Base-by-base conservation (phyloP, 2,797 vertebrate species). In the Gymnothorax reevesii region DNA sequence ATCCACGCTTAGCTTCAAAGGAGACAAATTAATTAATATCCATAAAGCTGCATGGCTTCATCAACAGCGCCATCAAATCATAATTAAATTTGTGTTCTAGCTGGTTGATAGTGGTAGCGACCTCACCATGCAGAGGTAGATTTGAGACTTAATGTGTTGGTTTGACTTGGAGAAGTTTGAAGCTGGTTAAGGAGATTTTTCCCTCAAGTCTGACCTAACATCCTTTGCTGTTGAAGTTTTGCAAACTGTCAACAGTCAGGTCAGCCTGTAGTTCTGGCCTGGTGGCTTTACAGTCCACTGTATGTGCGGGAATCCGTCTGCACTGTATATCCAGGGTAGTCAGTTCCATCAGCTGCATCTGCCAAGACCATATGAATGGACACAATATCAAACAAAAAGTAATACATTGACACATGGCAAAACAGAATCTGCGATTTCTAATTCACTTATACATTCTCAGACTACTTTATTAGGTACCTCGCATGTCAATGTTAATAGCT, bases 341-440 rank as follows among this genome's bases (percentile, higher is more conserved):
- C 91, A 84, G 88, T 84, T 13, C 88, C 86, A 83, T 92, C 89
- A 75, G 89, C 92, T 92, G 87, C 54, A 88, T 71, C 59, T 27
- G 87, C 55, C 27, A 75, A 7, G 88, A 33, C 71, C 33, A 83
- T 57, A 22, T 13, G 0, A 88, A 60, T 84, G 25, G 52, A 17
- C 73, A 75, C 20, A 8, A 55, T 83, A 55, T 79, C n/a, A 20
- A 42, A 42, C 33, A n/a, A 42, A 55, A 27, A 49, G 49, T 12
- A 4, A 60, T 25, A 69, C 8, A 69, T 69, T 59, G 55, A 79
- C 52, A 22, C 22, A 15, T 64, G 6, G n/a, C 9, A 22, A 57
- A 85, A 77, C 59, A 82, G n/a, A n/a, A 25, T 13, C 10, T 49
- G 64, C 13, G 33, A 62, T 62, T 42, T 64, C 22, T n/a, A 69